Conservation (phyloP, 2,113 vertebrate genomes). For the Echinops telfairi region DNA sequence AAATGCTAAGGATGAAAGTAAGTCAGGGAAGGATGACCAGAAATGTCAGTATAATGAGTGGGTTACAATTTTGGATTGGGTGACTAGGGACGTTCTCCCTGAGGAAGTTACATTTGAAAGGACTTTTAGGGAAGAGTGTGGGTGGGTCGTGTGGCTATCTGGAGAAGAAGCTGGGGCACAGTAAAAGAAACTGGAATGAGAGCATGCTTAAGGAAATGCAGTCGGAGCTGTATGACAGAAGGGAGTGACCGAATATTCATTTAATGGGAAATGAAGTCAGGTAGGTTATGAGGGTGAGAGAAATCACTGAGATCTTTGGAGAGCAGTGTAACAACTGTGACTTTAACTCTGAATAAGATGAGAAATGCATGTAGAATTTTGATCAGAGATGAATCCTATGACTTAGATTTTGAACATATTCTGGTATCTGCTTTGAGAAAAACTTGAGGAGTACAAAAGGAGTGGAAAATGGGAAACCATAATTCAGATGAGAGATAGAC, state of each 20-base stretch:
- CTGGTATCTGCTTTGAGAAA: too few species aligned
- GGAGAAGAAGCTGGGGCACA: neutral
- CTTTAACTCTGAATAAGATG: too few species aligned
- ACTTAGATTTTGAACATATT: too few species aligned
- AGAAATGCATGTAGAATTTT: too few species aligned
- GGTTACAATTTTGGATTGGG: neutral
- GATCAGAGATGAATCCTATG: too few species aligned
- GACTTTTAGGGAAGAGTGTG: neutral
- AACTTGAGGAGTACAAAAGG: too few species aligned
- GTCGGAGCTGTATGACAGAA: neutral
- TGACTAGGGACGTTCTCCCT: neutral
- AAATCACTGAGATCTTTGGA: neutral
- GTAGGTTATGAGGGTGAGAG: neutral
- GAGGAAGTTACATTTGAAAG: neutral
- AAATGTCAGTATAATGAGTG: neutral
- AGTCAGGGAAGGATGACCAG: neutral
- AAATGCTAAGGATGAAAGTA: neutral
- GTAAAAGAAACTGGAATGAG: neutral
- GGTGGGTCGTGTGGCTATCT: neutral
- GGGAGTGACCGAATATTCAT: neutral
- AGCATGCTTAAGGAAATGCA: neutral
- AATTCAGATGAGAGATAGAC: too few species aligned
- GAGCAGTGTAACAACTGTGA: too few species aligned
- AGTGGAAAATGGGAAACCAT: too few species aligned
- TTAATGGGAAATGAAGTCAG: neutral